These are phyloP conservation scores for Mesoclemmys tuberculata DNA, from an alignment of 2,113 vertebrate species.

Conservation along the genomic window DNA sequence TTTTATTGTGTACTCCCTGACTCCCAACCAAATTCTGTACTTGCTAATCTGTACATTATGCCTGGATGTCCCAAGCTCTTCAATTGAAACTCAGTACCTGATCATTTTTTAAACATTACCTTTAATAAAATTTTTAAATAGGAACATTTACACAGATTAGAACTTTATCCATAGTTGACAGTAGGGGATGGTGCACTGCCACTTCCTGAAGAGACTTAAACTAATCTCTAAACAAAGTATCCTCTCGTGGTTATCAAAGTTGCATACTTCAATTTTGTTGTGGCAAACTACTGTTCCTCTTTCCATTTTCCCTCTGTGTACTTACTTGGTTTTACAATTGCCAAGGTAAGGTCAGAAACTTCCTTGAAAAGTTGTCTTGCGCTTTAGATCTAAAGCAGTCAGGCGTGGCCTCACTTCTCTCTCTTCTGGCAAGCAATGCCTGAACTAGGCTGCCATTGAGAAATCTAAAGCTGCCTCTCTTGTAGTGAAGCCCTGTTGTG, in stretches of 20 bases:
- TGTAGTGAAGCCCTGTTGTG: neutral
- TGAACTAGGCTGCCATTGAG: neutral
- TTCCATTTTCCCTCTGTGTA: neutral
- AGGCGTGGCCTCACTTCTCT: neutral
- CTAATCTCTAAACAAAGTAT: neutral
- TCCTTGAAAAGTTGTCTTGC: neutral
- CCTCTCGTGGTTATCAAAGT: neutral
- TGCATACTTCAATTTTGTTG: neutral
- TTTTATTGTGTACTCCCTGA: too few relatives aligned
- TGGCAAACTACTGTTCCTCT: neutral
- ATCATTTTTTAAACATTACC: too few relatives aligned
- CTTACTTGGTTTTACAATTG: neutral
- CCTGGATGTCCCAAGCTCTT: too few relatives aligned
- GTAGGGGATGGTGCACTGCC: neutral
- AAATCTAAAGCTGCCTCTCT: neutral
- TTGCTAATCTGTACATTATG: too few relatives aligned
- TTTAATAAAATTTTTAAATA: too few relatives aligned
- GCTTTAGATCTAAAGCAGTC: neutral
- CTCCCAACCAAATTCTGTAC: too few relatives aligned
- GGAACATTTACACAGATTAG: neutral
- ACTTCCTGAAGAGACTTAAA: neutral
- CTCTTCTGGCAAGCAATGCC: neutral
- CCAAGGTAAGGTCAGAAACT: neutral
- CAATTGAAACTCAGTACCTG: too few relatives aligned
- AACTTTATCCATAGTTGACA: neutral